phyloP scores from a whole-genome alignment of 2,888 invertebrate species.

The Drosophila kambysellisi region DNA sequence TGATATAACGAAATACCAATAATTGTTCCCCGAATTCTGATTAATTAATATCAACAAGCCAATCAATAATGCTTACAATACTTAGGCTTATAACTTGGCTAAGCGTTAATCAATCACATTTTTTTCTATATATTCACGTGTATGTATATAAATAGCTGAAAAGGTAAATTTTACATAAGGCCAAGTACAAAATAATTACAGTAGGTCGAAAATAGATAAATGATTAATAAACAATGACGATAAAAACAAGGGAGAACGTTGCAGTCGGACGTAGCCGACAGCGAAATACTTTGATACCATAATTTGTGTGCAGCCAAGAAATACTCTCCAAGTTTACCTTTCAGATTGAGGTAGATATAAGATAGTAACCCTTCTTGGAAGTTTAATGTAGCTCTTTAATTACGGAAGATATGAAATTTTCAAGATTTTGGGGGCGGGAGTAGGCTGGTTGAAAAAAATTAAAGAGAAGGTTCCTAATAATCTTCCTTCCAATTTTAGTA shows the following conservation, averaged over 20 bases:
- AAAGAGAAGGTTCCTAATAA: no score
- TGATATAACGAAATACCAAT: not conserved
- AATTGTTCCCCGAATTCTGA: not conserved
- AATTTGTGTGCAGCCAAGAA: no score
- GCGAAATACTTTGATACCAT: no score
- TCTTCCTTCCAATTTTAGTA: no score
- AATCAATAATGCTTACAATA: not conserved
- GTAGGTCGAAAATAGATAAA: constrained; percentile 4
- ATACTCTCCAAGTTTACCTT: no score
- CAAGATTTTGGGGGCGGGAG: no score
- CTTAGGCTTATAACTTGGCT: not conserved
- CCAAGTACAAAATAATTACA: constrained; percentile 5
- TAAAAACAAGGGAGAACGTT: not conserved
- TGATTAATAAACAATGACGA: constrained; percentile 6
- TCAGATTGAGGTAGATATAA: no score
- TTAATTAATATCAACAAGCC: not conserved
- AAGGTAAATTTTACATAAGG: constrained; percentile 14
- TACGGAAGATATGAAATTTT: no score
- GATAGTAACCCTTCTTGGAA: no score
- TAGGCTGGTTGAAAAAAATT: no score
- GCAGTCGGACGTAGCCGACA: no score
- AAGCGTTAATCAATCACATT: constrained; percentile 23
- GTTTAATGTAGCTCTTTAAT: no score
- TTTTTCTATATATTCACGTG: constrained; percentile 3
- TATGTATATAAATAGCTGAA: constrained; percentile 5